These are phyloP conservation scores for Yponomeuta plumbellus DNA, from an alignment of 2,888 invertebrate genomes.

Conservation along the genomic window DNA sequence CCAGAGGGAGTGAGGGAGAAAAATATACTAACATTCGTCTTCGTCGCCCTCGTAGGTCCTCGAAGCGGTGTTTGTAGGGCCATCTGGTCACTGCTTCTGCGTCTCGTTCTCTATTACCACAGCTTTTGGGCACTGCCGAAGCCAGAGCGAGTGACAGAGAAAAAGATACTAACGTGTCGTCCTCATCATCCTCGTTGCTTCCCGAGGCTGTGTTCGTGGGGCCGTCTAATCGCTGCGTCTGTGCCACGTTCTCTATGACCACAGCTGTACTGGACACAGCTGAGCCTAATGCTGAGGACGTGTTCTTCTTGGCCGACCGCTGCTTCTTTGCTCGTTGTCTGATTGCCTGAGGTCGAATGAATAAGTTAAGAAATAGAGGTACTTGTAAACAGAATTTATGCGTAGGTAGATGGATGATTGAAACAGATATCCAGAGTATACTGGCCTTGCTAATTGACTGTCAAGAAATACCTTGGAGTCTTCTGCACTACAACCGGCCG, in stretches of 20 bases:
- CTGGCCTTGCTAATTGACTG: too few species aligned
- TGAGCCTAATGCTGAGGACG: conserved; percentile 68
- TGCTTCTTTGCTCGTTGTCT: conserved; percentile 89
- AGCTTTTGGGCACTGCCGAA: conserved; percentile 47
- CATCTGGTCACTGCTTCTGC: conserved; percentile 84
- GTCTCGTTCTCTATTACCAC: conserved; percentile 93
- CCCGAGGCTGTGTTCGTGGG: conserved; percentile 93
- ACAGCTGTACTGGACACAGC: conserved; percentile 84
- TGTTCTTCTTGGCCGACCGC: conserved; percentile 82
- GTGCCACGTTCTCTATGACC: conserved; percentile 92
- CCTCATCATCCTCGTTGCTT: conserved; percentile 90
- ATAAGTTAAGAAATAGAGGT: neutral
- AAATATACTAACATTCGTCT: conserved; percentile 57
- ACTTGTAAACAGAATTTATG: too few species aligned
- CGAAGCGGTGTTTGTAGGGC: conserved; percentile 91
- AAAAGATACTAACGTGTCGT: conserved; percentile 60
- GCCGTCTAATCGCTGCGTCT: conserved; percentile 84
- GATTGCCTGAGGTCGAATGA: conserved; percentile 79
- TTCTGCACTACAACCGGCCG: too few species aligned
- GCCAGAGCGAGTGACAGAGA: conserved; percentile 34
- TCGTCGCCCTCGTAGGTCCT: conserved; percentile 91
- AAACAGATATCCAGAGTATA: too few species aligned
- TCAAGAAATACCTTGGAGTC: too few species aligned
- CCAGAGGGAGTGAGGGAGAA: neutral
- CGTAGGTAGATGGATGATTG: too few species aligned